Evolutionary conservation across 2,888 invertebrate genomes (phyloP), one percentile per base, ranked within the genome.

Genomic region (Metopia argyrocephala): DNA sequence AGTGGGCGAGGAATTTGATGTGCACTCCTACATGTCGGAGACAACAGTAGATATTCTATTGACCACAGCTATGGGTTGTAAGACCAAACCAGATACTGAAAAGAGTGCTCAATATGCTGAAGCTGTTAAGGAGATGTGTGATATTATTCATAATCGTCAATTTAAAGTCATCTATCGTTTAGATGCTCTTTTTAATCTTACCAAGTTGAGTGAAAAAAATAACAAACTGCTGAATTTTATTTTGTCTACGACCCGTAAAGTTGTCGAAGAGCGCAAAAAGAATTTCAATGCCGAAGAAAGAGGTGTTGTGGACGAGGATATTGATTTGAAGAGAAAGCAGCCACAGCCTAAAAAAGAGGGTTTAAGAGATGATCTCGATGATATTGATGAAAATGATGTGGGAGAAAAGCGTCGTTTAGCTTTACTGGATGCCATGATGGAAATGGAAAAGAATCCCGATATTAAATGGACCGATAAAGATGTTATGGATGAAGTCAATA

Each of bases 111-210:
- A 95, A 86, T 96, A 96, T 85, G 96, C 96, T 1, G 94, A 95
- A 93, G 96, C 96, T 79, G 96, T 96, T 0, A 95, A 96, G 94
- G 95, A 96, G 85, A 95, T 96, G 95, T 95, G 95, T 86, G 95
- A 95, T 85, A 95, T 96, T 69, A 93, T 96, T 7, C 96, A 96
- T 85, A 92, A 94, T 83, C 93, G 96, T 68, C 95, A 95, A 86
- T 93, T 94, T 79, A 94, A 95, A 87, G 87, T 95, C 21, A 94
- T 95, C 93, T 90, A 95, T 65, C 92, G 95, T 82, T 93, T 94
- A 20, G 95, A 96, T 83, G 89, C 93, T 81, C 89, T 95, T 50
- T 96, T 95, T 90, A 94, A 94, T 84, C 89, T 94, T 2, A 93
- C 95, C 6, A 92, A 93, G 46, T 92, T 95, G 88, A 94, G 93